A percentile compares a stretch with the other conserved stretches of the same genome.
These are phyloP conservation scores for Camponotus fellah DNA, from an alignment of 2,888 invertebrate species.

Conservation along the genomic window DNA sequence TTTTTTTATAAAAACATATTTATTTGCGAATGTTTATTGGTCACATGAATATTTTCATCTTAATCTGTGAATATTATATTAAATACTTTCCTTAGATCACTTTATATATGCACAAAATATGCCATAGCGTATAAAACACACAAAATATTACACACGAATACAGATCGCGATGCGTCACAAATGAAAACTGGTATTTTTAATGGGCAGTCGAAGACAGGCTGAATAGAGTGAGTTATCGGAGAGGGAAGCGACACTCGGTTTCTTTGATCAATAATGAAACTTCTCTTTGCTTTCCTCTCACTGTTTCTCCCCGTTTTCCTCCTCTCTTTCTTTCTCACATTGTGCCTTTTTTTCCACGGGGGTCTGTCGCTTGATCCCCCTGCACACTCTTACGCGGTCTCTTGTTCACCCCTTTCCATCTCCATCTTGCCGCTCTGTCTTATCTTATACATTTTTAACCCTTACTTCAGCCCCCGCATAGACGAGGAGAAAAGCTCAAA, in stretches of 20 bases:
- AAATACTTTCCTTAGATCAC: background rate
- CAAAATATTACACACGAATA: background rate
- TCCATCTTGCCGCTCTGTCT: slow-evolving; percentile 55
- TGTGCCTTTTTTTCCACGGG: slow-evolving; percentile 14
- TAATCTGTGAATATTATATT: background rate
- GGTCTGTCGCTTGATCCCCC: slow-evolving; percentile 42
- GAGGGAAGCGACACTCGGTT: slow-evolving; percentile 75
- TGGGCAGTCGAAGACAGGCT: slow-evolving; percentile 76
- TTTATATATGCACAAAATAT: background rate
- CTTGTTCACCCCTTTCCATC: background rate
- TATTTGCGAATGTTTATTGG: background rate
- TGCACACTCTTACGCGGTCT: slow-evolving; percentile 3
- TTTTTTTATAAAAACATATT: background rate
- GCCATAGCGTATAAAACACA: background rate
- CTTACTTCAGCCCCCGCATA: slow-evolving; percentile 72
- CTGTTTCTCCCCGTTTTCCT: slow-evolving; percentile 57
- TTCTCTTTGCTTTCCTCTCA: slow-evolving; percentile 67
- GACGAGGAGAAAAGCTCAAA: slow-evolving; percentile 72
- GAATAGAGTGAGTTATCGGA: slow-evolving; percentile 75
- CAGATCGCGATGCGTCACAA: slow-evolving; percentile 63
- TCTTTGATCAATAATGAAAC: slow-evolving; percentile 82
- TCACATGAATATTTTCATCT: background rate
- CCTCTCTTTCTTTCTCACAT: slow-evolving; percentile 60
- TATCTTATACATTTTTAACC: slow-evolving; percentile 79
- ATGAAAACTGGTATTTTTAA: slow-evolving; percentile 74